phyloP scores from a whole-genome alignment of 1,140 invertebrate genomes.

The Eumeta japonica region DNA sequence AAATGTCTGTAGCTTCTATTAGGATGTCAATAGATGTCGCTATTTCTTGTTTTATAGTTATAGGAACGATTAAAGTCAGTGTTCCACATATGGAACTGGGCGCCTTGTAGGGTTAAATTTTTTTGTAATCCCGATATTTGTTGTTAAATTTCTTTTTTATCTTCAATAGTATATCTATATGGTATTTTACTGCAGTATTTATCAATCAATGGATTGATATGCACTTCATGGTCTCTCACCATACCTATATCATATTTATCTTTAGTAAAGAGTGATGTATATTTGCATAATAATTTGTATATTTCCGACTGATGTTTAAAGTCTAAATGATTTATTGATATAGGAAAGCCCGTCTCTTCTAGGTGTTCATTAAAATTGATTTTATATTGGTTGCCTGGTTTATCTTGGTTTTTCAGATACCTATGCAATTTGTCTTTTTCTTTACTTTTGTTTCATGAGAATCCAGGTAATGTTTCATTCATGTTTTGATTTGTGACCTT shows the following conservation, averaged over 20 bases:
- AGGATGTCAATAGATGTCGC: too few species aligned
- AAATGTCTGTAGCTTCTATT: too few species aligned
- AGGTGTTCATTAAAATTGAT: slow-evolving; percentile 28
- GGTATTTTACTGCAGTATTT: slow-evolving; percentile 25
- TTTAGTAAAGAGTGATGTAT: slow-evolving; percentile 24
- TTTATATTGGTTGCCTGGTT: slow-evolving; percentile 7
- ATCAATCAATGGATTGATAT: slow-evolving; percentile 22
- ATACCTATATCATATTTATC: slow-evolving; percentile 17
- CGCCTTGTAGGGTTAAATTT: too few species aligned
- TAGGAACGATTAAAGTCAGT: too few species aligned
- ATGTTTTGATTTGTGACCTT: slow-evolving; percentile 8
- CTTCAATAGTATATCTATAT: slow-evolving; percentile 20
- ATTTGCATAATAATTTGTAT: slow-evolving; percentile 19
- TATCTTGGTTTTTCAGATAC: slow-evolving; percentile 1
- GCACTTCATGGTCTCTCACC: slow-evolving; percentile 22
- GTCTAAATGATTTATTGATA: slow-evolving; percentile 21
- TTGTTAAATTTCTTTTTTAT: too few species aligned
- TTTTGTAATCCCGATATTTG: too few species aligned
- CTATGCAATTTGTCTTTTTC: slow-evolving; percentile 3
- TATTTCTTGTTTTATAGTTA: too few species aligned
- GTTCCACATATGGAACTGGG: too few species aligned
- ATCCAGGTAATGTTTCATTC: too few species aligned
- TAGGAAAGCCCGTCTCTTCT: slow-evolving; percentile 18
- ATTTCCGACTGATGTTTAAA: slow-evolving; percentile 15
- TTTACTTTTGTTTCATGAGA: slow-evolving; percentile 7